Conservation (phyloP, 2,888 invertebrate genomes). For the Ferdinandea cuprea region DNA sequence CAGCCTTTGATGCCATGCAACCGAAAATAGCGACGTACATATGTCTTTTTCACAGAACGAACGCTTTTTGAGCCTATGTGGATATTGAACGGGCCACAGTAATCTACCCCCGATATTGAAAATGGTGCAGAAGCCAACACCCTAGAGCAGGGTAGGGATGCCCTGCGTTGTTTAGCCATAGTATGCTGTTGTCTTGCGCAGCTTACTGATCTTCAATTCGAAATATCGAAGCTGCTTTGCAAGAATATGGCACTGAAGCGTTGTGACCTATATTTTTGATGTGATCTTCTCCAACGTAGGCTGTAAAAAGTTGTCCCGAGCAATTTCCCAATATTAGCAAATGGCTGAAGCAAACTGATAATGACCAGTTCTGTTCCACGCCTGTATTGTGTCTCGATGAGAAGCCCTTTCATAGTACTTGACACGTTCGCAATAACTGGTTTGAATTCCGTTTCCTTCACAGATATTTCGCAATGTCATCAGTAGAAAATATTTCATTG, state of each 20-base stretch:
- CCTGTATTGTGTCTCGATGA: constrained; percentile 15
- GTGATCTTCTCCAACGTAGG: constrained; percentile 31
- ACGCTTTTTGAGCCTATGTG: constrained; percentile 14
- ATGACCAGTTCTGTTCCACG: background rate
- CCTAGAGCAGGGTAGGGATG: constrained; percentile 29
- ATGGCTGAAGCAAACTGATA: constrained; percentile 20
- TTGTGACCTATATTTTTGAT: constrained; percentile 6
- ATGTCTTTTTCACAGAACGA: constrained; percentile 25
- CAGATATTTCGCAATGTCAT: constrained; percentile 5
- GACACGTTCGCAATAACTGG: constrained; percentile 8
- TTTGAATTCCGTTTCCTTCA: constrained; percentile 19
- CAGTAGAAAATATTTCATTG: background rate
- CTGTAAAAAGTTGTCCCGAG: constrained; percentile 16
- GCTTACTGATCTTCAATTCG: constrained; percentile 19
- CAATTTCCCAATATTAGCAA: constrained; percentile 3
- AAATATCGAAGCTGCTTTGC: constrained; percentile 30
- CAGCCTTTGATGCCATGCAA: constrained; percentile 33
- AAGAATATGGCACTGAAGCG: constrained; percentile 28
- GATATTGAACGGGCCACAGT: constrained; percentile 34
- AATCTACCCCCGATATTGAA: constrained; percentile 28
- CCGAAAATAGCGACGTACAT: constrained; percentile 33
- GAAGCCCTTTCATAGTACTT: background rate
- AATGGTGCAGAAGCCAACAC: constrained; percentile 37
- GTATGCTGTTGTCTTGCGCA: constrained; percentile 25
- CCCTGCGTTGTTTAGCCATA: constrained; percentile 43